These are phyloP conservation scores for Lamprologus callipterus DNA, from an alignment of 2,113 vertebrate genomes.

Conservation along the genomic window DNA sequence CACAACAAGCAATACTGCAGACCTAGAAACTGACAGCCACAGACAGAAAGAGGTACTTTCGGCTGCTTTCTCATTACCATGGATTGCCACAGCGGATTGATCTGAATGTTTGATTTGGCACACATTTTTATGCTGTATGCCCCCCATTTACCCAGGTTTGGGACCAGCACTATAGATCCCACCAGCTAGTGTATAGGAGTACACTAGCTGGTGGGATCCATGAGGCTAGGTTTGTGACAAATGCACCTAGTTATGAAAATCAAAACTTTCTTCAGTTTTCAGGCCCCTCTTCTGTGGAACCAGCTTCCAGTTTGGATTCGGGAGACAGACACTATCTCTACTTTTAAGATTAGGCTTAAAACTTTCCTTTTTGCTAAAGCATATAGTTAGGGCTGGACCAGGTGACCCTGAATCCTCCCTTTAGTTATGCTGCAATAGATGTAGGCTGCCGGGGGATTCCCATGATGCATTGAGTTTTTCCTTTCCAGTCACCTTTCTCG, in stretches of 20 bases:
- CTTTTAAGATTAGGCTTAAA: no score
- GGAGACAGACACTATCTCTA: no score
- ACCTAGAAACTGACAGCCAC: not conserved
- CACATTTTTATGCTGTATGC: not conserved
- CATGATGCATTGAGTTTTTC: no score
- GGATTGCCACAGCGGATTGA: not conserved
- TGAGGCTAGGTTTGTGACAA: not conserved
- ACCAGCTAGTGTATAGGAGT: not conserved
- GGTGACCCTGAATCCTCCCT: no score
- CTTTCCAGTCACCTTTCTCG: no score
- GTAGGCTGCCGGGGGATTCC: no score
- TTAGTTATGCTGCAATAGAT: no score
- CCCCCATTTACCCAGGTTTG: not conserved
- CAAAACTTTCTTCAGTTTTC: not conserved
- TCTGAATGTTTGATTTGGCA: not conserved
- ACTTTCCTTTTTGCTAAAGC: no score
- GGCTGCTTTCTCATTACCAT: not conserved
- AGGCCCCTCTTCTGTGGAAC: no score
- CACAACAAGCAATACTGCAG: not conserved
- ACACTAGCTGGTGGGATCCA: not conserved
- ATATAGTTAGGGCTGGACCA: no score
- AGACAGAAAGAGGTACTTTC: not conserved
- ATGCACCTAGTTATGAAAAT: not conserved
- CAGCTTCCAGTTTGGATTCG: no score
- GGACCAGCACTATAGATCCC: not conserved